A percentile compares a stretch with the other conserved stretches of the same genome.
Evolutionary conservation across 2,113 vertebrate species (phyloP).

Genomic region (Atlantisia rogersi): DNA sequence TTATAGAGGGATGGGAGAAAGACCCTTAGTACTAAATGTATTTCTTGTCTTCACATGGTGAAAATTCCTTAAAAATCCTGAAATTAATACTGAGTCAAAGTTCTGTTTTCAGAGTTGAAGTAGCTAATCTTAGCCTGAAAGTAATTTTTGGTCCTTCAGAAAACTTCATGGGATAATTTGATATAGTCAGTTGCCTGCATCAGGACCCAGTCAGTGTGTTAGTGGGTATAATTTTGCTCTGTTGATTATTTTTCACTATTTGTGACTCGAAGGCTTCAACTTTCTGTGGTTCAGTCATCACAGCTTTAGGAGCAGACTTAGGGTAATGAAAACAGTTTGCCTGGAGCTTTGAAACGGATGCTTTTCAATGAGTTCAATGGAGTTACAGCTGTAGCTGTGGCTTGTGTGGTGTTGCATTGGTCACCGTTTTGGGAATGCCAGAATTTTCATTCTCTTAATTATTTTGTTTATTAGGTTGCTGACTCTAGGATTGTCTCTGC

Average conservation of each 20-base stretch:
- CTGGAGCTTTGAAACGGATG: background rate
- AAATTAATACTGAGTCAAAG: background rate
- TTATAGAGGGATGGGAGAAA: background rate
- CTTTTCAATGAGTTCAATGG: background rate
- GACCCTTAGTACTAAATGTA: background rate
- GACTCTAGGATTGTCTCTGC: constrained; percentile 89
- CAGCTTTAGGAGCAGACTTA: background rate
- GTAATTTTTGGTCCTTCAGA: background rate
- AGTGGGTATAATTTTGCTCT: background rate
- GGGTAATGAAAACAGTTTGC: background rate
- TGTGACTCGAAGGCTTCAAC: background rate
- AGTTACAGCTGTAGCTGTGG: background rate
- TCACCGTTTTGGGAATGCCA: background rate
- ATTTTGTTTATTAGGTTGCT: constrained; percentile 77
- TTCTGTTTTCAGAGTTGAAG: background rate
- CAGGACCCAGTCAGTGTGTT: background rate
- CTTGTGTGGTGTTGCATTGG: background rate
- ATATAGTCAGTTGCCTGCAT: background rate
- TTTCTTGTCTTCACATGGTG: background rate
- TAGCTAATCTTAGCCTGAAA: background rate
- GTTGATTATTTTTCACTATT: background rate
- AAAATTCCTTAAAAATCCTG: background rate
- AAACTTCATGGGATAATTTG: background rate
- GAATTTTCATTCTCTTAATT: background rate
- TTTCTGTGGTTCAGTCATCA: background rate